These are phyloP conservation scores for Nyctalus aviator DNA, from an alignment of 2,797 vertebrate genomes.

Conservation along the genomic window DNA sequence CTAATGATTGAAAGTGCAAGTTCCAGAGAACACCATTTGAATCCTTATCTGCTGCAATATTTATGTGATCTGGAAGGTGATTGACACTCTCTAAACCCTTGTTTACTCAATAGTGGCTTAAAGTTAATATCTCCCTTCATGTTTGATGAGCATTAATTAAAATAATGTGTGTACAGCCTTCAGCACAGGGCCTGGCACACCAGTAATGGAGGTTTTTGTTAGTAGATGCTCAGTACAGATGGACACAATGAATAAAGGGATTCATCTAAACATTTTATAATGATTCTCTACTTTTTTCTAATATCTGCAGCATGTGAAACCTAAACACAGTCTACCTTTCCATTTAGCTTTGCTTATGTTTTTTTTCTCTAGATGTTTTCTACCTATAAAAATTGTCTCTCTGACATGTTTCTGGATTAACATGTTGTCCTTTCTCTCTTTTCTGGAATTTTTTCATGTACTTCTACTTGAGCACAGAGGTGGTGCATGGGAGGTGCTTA, in stretches of 20 bases:
- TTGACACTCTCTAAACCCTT: neutral
- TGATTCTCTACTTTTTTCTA: neutral
- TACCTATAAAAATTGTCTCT: neutral
- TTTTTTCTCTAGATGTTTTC: neutral
- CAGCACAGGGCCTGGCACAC: neutral
- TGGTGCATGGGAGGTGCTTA: neutral
- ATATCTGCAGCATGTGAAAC: neutral
- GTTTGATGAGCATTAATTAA: neutral
- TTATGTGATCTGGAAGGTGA: neutral
- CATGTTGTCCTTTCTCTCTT: neutral
- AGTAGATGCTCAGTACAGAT: neutral
- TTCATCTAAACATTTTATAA: neutral
- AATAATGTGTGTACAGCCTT: neutral
- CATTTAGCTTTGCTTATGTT: neutral
- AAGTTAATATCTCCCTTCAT: neutral
- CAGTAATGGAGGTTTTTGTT: neutral
- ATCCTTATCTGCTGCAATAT: neutral
- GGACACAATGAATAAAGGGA: neutral
- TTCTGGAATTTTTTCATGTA: neutral
- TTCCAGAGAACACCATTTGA: neutral
- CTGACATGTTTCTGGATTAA: neutral
- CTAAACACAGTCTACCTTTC: neutral
- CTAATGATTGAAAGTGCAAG: neutral
- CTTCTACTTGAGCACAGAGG: neutral
- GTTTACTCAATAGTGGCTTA: neutral